phyloP scores from a whole-genome alignment of 2,113 vertebrate species.

The Peromyscus californicus region DNA sequence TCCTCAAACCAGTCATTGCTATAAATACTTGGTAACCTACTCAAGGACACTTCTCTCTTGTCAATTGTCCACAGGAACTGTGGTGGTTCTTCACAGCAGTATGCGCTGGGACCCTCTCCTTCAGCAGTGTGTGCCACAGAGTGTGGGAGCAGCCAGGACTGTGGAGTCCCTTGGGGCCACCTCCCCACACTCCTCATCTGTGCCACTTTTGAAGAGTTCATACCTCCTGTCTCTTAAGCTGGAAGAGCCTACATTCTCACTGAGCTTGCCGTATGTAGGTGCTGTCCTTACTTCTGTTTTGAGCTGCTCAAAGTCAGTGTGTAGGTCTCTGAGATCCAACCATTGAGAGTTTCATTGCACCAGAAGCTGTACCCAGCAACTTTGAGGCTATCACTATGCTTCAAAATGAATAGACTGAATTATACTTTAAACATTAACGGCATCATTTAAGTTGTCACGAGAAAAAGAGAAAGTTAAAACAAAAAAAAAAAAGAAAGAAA shows the following conservation, averaged over 20 bases:
- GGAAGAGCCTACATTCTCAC: background rate
- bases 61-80: background rate
- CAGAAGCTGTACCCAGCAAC: background rate
- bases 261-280: background rate
- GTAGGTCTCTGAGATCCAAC: background rate
- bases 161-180: background rate
- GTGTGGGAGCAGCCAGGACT: background rate
- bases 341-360: background rate
- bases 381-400: background rate
- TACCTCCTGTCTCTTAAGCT: background rate
- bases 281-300: background rate
- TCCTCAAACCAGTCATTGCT: background rate
- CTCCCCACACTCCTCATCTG: background rate
- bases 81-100: background rate
- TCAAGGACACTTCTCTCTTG: background rate
- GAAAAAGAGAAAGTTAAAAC: background rate
- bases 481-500: rapidly evolving
- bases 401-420: background rate
- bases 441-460: background rate
- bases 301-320: background rate
- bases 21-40: background rate
- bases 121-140: background rate
- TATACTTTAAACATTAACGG: background rate
- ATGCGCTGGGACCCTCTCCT: background rate
- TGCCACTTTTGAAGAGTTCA: background rate